phyloP scores from a whole-genome alignment of 2,888 invertebrate species.

The Eilema depressum region DNA sequence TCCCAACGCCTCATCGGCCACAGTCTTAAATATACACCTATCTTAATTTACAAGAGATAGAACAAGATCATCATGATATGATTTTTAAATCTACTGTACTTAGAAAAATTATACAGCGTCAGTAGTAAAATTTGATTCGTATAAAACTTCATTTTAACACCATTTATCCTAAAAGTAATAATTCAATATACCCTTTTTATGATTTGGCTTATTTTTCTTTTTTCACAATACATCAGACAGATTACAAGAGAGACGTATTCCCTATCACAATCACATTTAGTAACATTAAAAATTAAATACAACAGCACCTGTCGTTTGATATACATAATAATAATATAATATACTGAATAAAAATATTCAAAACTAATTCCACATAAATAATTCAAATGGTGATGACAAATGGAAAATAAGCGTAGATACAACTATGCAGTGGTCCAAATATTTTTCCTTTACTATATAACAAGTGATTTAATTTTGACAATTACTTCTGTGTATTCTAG shows the following conservation, averaged over 20 bases:
- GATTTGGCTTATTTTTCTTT: slow-evolving; percentile 80
- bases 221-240: slow-evolving; percentile 74
- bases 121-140: slow-evolving; percentile 81
- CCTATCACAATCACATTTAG: slow-evolving; percentile 79
- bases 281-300: slow-evolving; percentile 82
- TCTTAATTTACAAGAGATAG: slow-evolving; percentile 70
- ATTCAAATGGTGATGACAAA: slow-evolving; percentile 66
- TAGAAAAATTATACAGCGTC: slow-evolving; percentile 80
- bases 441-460: slow-evolving; percentile 54
- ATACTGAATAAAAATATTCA: slow-evolving; percentile 75
- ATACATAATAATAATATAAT: slow-evolving; percentile 72
- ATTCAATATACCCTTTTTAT: slow-evolving; percentile 84
- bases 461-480: slow-evolving; percentile 52
- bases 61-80: slow-evolving; percentile 79
- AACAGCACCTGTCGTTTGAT: slow-evolving; percentile 84
- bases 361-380: slow-evolving; percentile 74
- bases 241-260: slow-evolving; percentile 78
- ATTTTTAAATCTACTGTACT: slow-evolving; percentile 80
- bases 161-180: slow-evolving; percentile 82
- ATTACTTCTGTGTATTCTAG: not conserved
- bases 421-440: slow-evolving; percentile 78
- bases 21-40: slow-evolving; percentile 65
- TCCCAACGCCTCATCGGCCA: slow-evolving; percentile 52
- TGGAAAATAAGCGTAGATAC: slow-evolving; percentile 74
- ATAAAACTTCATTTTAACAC: slow-evolving; percentile 81